Percentiles rank a stretch among this genome's conserved stretches.
Conservation (phyloP, 2,113 vertebrate species). For the Tyrannus savana region DNA sequence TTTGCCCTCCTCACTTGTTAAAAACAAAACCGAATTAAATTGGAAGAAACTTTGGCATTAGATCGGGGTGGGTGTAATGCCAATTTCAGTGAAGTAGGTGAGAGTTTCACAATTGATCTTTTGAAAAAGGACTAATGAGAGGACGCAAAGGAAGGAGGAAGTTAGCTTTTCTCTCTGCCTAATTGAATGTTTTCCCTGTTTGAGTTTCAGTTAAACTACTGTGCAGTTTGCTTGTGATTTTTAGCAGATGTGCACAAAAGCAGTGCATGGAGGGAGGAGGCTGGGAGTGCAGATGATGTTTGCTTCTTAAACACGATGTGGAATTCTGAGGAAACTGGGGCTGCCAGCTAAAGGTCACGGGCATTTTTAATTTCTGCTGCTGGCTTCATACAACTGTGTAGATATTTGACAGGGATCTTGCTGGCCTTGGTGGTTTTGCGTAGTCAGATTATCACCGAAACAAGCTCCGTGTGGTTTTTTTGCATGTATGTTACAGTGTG, state of each 20-base stretch:
- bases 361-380: conserved; percentile 31
- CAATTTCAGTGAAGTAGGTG: not conserved
- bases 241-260: not conserved
- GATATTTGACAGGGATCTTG: not conserved
- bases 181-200: not conserved
- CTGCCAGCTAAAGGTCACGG: conserved; percentile 44
- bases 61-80: not conserved
- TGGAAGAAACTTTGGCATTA: not conserved
- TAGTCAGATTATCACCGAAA: not conserved
- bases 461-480: not conserved
- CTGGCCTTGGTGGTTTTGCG: not conserved
- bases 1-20: not conserved
- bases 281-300: not conserved
- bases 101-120: not conserved
- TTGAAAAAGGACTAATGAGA: not conserved
- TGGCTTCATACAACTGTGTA: not conserved
- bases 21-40: not conserved
- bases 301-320: not conserved
- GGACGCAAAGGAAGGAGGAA: not conserved
- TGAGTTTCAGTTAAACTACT: not conserved
- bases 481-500: not conserved
- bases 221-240: not conserved
- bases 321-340: conserved; percentile 5
- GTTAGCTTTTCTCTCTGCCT: not conserved
- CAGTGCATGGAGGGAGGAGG: not conserved